Evolutionary conservation across 1,140 invertebrate species (phyloP).

Genomic region (Drosophila saltans): DNA sequence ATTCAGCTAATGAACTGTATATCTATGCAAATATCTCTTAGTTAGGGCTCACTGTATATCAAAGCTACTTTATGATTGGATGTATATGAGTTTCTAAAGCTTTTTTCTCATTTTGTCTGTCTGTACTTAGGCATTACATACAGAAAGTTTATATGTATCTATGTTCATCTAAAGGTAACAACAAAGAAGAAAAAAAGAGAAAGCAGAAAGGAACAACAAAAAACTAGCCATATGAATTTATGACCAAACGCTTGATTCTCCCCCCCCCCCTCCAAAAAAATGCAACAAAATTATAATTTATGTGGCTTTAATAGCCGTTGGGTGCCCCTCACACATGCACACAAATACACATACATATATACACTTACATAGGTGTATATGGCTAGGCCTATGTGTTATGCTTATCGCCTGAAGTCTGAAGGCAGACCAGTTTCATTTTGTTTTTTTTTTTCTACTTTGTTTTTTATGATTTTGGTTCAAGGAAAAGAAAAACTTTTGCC

Average conservation of each 20-base stretch:
- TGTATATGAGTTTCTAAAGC: slow-evolving; percentile 36
- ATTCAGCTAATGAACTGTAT: no score
- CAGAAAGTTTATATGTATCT: not conserved
- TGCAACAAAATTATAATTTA: slow-evolving; percentile 82
- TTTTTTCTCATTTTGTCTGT: slow-evolving; percentile 59
- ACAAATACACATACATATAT: not conserved
- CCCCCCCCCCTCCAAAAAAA: slow-evolving; percentile 20
- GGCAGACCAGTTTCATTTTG: slow-evolving; percentile 30
- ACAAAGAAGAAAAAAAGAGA: slow-evolving; percentile 43
- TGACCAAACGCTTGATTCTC: slow-evolving; percentile 36
- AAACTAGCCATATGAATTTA: slow-evolving; percentile 81
- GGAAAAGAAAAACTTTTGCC: slow-evolving; percentile 28
- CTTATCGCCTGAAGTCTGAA: slow-evolving; percentile 55
- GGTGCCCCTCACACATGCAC: slow-evolving; percentile 35
- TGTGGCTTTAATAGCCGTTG: slow-evolving; percentile 79
- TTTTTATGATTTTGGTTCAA: not conserved
- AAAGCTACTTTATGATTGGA: slow-evolving; percentile 2
- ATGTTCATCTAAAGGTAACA: slow-evolving; percentile 14
- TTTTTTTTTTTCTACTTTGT: slow-evolving; percentile 38
- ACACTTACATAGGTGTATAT: not conserved
- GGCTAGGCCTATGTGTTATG: not conserved
- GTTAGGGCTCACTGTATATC: slow-evolving; percentile 15
- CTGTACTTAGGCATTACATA: not conserved
- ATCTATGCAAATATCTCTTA: not conserved
- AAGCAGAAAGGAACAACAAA: slow-evolving; percentile 42